A percentile compares a stretch with the other conserved stretches of the same genome.
Evolutionary conservation across 2,797 vertebrate species (phyloP).

Genomic region (Falco novaeseelandiae): DNA sequence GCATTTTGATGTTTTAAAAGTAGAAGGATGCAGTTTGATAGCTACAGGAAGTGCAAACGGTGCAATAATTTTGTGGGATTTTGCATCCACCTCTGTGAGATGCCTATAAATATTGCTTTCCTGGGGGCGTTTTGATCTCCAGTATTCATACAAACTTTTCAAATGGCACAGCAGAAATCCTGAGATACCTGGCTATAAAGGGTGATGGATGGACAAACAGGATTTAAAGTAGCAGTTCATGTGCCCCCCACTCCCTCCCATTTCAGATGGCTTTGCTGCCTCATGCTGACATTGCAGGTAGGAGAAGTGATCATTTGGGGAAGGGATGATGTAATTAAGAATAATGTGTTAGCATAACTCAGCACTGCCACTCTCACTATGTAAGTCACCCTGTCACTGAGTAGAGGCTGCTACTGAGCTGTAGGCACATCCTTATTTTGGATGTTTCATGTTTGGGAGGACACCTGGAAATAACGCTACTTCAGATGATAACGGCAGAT

Average conservation of each 20-base stretch:
- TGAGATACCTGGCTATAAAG: neutral
- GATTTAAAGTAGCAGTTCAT: neutral
- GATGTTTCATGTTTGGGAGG: neutral
- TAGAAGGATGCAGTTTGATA: slow-evolving; percentile 68
- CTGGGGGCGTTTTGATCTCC: neutral
- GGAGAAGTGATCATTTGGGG: neutral
- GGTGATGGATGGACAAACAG: neutral
- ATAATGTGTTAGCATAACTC: neutral
- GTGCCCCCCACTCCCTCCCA: neutral
- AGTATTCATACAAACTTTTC: neutral
- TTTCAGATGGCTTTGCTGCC: neutral
- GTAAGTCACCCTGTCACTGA: neutral
- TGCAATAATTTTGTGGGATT: slow-evolving; percentile 76
- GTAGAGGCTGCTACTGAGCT: neutral
- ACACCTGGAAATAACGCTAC: neutral
- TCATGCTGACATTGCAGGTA: neutral
- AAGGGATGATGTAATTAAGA: neutral
- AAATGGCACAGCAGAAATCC: neutral
- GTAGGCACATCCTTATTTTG: neutral
- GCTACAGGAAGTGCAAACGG: slow-evolving; percentile 68
- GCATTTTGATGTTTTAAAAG: slow-evolving; percentile 73
- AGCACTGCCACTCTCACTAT: neutral
- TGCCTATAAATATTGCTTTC: slow-evolving; percentile 73
- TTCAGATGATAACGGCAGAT: neutral
- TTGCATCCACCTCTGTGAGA: slow-evolving; percentile 62